Evolutionary conservation across 1,140 invertebrate genomes (phyloP), one percentile per base, ranked within the genome.

Genomic region (Cyphomyrmex costatus): DNA sequence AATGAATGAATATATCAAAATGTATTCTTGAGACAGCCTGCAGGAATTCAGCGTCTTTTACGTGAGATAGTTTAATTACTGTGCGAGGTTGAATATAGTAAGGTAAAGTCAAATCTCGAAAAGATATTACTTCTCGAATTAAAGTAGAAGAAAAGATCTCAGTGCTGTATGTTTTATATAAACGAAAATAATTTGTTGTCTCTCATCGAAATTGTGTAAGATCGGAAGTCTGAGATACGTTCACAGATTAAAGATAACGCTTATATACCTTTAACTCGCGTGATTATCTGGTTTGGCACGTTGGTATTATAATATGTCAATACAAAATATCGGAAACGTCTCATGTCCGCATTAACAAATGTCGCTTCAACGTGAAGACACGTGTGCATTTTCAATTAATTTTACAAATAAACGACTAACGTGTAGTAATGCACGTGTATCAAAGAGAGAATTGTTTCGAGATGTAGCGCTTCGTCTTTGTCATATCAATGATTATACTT

Each of bases 401-500:
- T 30, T 51, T 51, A 63, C 6, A 19, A 33, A 63, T 30, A 30
- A 76, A 60, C 36, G 33, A 76, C n/a, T 24, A 53, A 58, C 33
- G 30, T 36, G 30, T 74, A 33, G 7, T 16, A 53, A 42, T 76
- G 21, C 53, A 60, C 73, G 53, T 27, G 73, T 46, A 60, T 76
- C 73, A 60, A 36, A 58, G 51, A 58, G 51, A 21, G 53, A 58
- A 19, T 58, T 51, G 27, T 42, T 12, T 42, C 30, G n/a, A 76
- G 33, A 76, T 24, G 73, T 78, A 30, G 19, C 19, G 27, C 36
- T 24, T 61, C 74, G 24, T 36, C 16, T 61, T 42, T n/a, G 16
- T 61, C 33, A 56, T 33, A 30, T 33, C 27, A 24, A n/a, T 56
- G 30, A 74, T 33, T 33, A 56, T 27, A n/a, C 30, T n/a, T 58